Base-by-base conservation (phyloP, 2,113 vertebrate species). In the Ameiurus melas region DNA sequence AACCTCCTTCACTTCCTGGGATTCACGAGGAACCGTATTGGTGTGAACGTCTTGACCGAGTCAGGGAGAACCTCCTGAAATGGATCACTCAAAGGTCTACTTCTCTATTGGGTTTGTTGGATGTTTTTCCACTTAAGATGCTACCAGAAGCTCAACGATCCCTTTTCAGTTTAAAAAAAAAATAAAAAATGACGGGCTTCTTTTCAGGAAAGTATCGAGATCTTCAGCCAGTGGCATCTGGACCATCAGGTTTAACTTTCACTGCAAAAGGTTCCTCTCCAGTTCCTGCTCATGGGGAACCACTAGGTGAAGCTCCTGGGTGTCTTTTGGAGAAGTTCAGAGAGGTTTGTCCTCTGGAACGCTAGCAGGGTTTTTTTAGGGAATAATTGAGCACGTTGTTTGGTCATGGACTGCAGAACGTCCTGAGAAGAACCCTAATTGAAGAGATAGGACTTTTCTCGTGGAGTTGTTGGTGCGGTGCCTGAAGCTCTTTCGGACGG, bases 401-500 rank as follows among this genome's bases (percentile, higher is more conserved):
- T 19, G 30, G 33, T 73, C 16, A 68, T 39, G 33, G 33, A 36
- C 20, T 36, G 17, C 12, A 75, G 36, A 17, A 70, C 2, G 2
- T 73, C 75, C 75, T 78, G 6, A 43, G 7, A 43, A 43, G 43
- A 43, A 43, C 4, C 39, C 39, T 39, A 39, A 39, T 4, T 39
- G 39, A 39, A 39, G 2, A 39, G 4, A 39, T 3, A 39, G 2
- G 39, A 39, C 39, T 4, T 39, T 39, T 39, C 39, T 39, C 39
- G 2, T 39, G 39, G 39, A 39, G 39, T 4, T 39, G 39, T 39
- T 43, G 43, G 43, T 43, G 43, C 43, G 5, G 43, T 43, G 43
- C 39, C 27, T 43, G 62, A 51, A 90, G 12, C 66, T 47, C 75
- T 85, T 84, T 87, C 53, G 27, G 9, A 51, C 62, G 17, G 43